phyloP scores from a whole-genome alignment of 2,888 invertebrate species.

The Chrysotoxum bicinctum region DNA sequence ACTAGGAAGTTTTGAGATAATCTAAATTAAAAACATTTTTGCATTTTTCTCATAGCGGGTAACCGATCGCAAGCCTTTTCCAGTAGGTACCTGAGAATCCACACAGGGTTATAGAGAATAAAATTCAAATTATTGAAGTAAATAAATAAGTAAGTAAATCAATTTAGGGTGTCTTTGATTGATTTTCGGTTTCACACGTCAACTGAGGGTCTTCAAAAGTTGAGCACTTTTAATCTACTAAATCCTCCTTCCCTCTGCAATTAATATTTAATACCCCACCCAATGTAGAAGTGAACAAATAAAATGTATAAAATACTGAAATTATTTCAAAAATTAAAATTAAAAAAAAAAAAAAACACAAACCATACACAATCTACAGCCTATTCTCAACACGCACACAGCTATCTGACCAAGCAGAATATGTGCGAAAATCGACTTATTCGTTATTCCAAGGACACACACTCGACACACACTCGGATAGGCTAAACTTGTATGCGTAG shows the following conservation, averaged over 20 bases:
- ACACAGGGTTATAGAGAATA: too few relatives aligned
- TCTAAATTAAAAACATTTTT: too few relatives aligned
- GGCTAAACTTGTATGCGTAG: not conserved
- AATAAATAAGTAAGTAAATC: not conserved
- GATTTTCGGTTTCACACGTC: not conserved
- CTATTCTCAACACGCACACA: slow-evolving; percentile 9
- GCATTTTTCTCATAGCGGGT: too few relatives aligned
- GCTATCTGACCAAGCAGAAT: slow-evolving; percentile 4
- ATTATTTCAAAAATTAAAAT: not conserved
- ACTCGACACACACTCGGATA: slow-evolving; percentile 4
- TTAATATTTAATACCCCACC: not conserved
- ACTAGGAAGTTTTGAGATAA: too few relatives aligned
- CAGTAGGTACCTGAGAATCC: too few relatives aligned
- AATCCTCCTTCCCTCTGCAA: not conserved
- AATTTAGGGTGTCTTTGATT: not conserved
- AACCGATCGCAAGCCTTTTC: too few relatives aligned
- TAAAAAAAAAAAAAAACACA: not conserved
- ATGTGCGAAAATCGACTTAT: slow-evolving; percentile 36
- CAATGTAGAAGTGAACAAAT: not conserved
- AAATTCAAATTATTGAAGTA: too few relatives aligned
- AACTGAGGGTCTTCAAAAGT: not conserved
- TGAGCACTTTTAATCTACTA: too few relatives aligned
- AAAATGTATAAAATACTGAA: slow-evolving; percentile 3
- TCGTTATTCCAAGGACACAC: slow-evolving; percentile 52
- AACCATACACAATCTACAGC: not conserved